A percentile compares a stretch with the other conserved stretches of the same genome.
These are phyloP conservation scores for Gymnocheta viridis DNA, from an alignment of 2,888 invertebrate genomes.

Conservation along the genomic window DNA sequence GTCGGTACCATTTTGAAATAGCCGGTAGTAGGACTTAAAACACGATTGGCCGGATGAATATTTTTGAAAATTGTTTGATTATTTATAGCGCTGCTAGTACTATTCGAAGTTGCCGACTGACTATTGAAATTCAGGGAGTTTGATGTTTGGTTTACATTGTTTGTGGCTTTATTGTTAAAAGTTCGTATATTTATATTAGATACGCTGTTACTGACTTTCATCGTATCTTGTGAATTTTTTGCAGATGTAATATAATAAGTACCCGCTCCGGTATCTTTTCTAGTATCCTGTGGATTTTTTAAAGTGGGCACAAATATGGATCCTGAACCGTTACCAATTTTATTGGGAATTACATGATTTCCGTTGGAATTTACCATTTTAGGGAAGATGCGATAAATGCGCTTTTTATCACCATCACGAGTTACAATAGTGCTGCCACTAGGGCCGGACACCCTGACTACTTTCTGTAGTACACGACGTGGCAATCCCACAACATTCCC, in stretches of 20 bases:
- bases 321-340: conserved; percentile 5
- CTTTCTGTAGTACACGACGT: conserved; percentile 66
- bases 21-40: conserved; percentile 38
- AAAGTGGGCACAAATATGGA: conserved; percentile 17
- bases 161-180: not conserved
- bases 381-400: conserved; percentile 69
- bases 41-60: conserved; percentile 33
- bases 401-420: conserved; percentile 63
- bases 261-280: conserved; percentile 1
- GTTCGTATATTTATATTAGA: not conserved
- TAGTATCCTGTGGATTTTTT: not conserved
- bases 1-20: conserved; percentile 34
- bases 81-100: not conserved
- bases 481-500: conserved; percentile 26
- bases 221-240: not conserved
- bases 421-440: conserved; percentile 41
- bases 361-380: conserved; percentile 14
- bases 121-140: not conserved
- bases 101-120: not conserved
- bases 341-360: not conserved
- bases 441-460: conserved; percentile 64
- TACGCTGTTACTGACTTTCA: not conserved
- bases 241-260: conserved; percentile 37
- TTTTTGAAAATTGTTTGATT: conserved; percentile 16
- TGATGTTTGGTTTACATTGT: not conserved